A percentile compares a stretch with the other conserved stretches of the same genome.
Evolutionary conservation across 1,140 invertebrate species (phyloP).

Genomic region (Palaemon carinicauda): DNA sequence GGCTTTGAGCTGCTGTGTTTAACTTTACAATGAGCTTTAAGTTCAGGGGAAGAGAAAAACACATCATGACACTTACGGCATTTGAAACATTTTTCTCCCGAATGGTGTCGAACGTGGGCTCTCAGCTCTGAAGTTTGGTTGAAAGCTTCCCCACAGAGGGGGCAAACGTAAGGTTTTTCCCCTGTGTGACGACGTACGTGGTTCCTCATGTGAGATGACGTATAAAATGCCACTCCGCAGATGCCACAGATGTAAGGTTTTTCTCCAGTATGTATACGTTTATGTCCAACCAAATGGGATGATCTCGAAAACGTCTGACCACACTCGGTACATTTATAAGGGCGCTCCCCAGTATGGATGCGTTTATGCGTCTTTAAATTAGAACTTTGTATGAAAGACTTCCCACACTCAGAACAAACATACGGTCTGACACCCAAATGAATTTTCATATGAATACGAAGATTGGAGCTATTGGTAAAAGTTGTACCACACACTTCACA

Average conservation of each 20-base stretch:
- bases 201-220: constrained; percentile 65
- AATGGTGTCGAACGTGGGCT: constrained; percentile 52
- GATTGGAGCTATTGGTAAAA: constrained; percentile 63
- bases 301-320: constrained; percentile 58
- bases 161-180: constrained; percentile 64
- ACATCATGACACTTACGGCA: constrained; percentile 51
- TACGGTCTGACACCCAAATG: constrained; percentile 64
- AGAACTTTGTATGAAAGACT: constrained; percentile 73
- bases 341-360: constrained; percentile 67
- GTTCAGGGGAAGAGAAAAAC: constrained; percentile 42
- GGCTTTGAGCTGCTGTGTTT: constrained; percentile 42
- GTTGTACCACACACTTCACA: constrained; percentile 60
- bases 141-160: constrained; percentile 49
- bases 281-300: constrained; percentile 60
- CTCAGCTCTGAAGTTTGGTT: constrained; percentile 48
- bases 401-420: constrained; percentile 60
- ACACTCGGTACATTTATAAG: constrained; percentile 56
- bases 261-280: constrained; percentile 63
- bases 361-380: constrained; percentile 72
- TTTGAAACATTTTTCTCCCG: constrained; percentile 55
- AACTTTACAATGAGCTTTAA: constrained; percentile 50
- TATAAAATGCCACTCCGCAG: constrained; percentile 65
- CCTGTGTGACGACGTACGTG: constrained; percentile 67
- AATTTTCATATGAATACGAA: constrained; percentile 60
- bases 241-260: constrained; percentile 65